Conservation (phyloP, 2,113 vertebrate genomes). For the Marmota monax region DNA sequence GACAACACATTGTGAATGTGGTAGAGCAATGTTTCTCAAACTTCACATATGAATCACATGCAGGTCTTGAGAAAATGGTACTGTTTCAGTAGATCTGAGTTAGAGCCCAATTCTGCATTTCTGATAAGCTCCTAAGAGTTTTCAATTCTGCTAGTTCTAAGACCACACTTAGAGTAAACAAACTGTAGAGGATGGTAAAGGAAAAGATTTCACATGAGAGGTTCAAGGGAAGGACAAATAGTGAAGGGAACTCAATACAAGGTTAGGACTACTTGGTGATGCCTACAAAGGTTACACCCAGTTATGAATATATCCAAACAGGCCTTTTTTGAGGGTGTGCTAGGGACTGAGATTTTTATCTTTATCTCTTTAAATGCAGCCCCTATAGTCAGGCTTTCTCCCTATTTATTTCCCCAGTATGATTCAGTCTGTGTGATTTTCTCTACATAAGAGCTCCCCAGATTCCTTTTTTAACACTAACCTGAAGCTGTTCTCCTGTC, state of each 20-base stretch:
- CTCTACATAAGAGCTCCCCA: conserved; percentile 24
- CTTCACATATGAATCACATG: neutral
- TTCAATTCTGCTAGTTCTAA: neutral
- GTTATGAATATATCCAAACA: neutral
- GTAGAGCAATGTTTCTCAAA: neutral
- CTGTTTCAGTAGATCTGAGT: neutral
- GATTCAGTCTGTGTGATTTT: conserved; percentile 65
- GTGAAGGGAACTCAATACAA: neutral
- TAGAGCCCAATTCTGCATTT: neutral
- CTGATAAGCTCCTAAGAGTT: neutral
- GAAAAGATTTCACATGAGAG: neutral
- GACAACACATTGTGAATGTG: neutral
- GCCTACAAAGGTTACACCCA: neutral
- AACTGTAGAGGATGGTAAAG: neutral
- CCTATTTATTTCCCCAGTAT: neutral
- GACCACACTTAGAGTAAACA: neutral
- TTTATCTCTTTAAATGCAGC: neutral
- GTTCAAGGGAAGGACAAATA: neutral
- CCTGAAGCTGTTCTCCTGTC: conserved; percentile 41
- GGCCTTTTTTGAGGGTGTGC: neutral
- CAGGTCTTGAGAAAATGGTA: neutral
- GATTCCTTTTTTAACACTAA: conserved; percentile 53
- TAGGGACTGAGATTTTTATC: neutral
- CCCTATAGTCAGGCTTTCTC: neutral
- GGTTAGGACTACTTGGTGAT: neutral